Conservation (phyloP, 2,888 invertebrate species). For the Trichogramma evanescens region DNA sequence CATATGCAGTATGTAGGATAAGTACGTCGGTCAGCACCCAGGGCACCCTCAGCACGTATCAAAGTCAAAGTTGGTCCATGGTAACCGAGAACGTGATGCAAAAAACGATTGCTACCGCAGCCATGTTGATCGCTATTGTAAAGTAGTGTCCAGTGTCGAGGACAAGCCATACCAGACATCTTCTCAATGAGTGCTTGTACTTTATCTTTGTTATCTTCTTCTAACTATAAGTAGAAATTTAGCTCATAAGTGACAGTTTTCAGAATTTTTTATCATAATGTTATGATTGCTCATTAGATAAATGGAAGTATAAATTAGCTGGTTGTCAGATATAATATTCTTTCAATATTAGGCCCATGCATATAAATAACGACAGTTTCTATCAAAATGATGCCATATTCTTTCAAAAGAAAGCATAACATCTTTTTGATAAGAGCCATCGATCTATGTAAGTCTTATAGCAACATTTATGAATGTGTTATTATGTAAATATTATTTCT, state of each 20-base stretch:
- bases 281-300: too few relatives aligned
- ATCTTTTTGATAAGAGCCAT: too few relatives aligned
- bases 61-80: conserved; percentile 54
- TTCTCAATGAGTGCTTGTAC: conserved; percentile 37
- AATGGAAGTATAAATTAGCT: too few relatives aligned
- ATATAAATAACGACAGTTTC: too few relatives aligned
- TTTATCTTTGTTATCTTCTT: conserved; percentile 30
- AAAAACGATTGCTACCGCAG: conserved; percentile 78
- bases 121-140: conserved; percentile 83
- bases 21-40: conserved; percentile 44
- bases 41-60: conserved; percentile 46
- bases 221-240: conserved; percentile 20
- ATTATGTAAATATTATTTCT: too few relatives aligned
- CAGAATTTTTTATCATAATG: neutral
- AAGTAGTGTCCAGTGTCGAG: conserved; percentile 75
- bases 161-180: conserved; percentile 44
- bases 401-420: too few relatives aligned
- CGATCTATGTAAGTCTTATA: too few relatives aligned
- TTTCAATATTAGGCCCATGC: too few relatives aligned
- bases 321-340: too few relatives aligned
- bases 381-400: too few relatives aligned
- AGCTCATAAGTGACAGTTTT: neutral
- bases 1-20: conserved; percentile 71
- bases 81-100: conserved; percentile 79
- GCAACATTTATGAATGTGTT: too few relatives aligned